Percentiles rank a stretch among this genome's conserved stretches.
Evolutionary conservation across 37 sponge, comb jelly and placozoan species (phyloP).

Genomic region (Hexactinellida sp.): DNA sequence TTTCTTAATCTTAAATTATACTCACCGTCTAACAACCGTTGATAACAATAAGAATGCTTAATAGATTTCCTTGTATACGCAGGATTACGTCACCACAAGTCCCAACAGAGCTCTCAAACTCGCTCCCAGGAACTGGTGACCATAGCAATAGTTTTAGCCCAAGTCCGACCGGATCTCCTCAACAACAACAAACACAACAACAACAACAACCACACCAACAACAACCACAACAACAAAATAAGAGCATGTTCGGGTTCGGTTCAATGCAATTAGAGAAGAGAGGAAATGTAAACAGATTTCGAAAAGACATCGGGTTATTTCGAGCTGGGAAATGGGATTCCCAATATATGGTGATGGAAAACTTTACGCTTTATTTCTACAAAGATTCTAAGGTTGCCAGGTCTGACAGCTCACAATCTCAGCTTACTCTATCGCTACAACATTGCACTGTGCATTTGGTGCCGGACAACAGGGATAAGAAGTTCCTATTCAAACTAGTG

Average conservation of each 20-base stretch:
- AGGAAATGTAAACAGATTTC: neutral
- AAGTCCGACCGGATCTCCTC: neutral
- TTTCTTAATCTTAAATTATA: too few species aligned
- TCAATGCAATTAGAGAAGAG: neutral
- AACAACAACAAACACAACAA: neutral
- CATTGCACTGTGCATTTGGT: neutral
- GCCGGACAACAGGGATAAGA: neutral
- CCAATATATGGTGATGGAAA: neutral
- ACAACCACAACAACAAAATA: neutral
- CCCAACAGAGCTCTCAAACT: neutral
- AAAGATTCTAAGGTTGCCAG: slow-evolving; percentile 10
- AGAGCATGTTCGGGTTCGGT: neutral
- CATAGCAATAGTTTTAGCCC: neutral
- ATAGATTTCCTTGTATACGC: too few species aligned
- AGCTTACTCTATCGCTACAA: neutral
- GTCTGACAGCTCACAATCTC: neutral
- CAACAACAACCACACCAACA: neutral
- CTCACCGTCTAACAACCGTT: too few species aligned
- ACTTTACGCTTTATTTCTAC: neutral
- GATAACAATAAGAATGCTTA: too few species aligned
- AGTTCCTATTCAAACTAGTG: neutral
- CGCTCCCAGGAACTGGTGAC: neutral
- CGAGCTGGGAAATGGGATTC: neutral
- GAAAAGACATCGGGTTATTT: neutral
- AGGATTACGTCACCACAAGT: too few species aligned